Conservation (phyloP, 2,113 vertebrate species). For the Hippocampus mohnikei region DNA sequence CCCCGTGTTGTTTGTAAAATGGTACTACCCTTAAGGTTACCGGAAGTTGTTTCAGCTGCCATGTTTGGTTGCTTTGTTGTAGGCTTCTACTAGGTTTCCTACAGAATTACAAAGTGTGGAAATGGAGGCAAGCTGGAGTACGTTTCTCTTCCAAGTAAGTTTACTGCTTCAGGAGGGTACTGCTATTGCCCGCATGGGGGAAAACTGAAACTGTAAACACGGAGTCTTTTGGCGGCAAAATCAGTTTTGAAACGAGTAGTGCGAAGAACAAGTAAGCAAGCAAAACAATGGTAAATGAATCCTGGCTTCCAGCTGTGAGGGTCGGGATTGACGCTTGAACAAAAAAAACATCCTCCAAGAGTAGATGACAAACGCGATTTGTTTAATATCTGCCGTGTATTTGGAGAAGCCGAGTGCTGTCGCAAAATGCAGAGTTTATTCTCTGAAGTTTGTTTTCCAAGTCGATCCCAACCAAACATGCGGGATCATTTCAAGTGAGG, state of each 20-base stretch:
- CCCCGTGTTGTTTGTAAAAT: constrained; percentile 48
- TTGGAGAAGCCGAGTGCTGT: neutral
- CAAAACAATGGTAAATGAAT: constrained; percentile 76
- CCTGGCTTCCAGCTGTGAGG: constrained; percentile 80
- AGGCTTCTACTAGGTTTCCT: constrained; percentile 81
- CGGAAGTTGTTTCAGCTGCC: constrained; percentile 88
- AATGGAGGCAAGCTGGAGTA: constrained; percentile 90
- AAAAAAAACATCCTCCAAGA: constrained; percentile 50
- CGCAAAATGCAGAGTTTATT: constrained; percentile 24
- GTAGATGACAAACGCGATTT: constrained; percentile 22
- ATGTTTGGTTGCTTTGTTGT: constrained; percentile 91
- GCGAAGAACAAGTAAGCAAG: constrained; percentile 65
- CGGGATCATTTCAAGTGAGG: constrained; percentile 57
- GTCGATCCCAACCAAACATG: constrained; percentile 60
- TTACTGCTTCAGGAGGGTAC: constrained; percentile 22
- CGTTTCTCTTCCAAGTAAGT: constrained; percentile 88
- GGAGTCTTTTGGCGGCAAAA: constrained; percentile 24
- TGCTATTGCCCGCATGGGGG: constrained; percentile 1
- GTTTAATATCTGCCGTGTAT: neutral
- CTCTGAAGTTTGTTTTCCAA: constrained; percentile 56
- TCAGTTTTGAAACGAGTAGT: constrained; percentile 49
- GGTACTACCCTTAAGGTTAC: constrained; percentile 78
- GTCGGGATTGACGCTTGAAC: constrained; percentile 70
- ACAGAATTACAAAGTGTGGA: constrained; percentile 78
- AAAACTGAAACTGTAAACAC: neutral